Evolutionary conservation across 2,113 vertebrate genomes (phyloP).

Genomic region (Nerophis lumbriciformis): DNA sequence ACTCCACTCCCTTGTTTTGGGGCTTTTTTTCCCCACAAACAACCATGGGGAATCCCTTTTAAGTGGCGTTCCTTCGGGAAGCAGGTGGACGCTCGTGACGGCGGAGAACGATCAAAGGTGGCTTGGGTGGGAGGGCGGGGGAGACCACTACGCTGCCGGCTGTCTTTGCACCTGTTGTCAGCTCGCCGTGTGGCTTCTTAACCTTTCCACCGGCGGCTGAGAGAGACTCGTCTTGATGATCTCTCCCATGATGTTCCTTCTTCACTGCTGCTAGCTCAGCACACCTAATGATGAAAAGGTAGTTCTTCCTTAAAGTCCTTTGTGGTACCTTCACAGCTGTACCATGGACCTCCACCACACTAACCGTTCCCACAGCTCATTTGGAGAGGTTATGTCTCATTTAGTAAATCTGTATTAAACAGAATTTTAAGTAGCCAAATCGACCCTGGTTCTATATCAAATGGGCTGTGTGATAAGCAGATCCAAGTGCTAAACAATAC

Average conservation of each 20-base stretch:
- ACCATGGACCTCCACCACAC: too few species aligned
- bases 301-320: constrained; percentile 40
- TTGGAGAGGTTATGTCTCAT: too few species aligned
- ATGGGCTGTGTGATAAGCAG: too few species aligned
- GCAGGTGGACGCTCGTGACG: constrained; percentile 5
- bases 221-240: constrained; percentile 27
- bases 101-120: constrained; percentile 37
- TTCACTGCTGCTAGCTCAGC: constrained; percentile 41
- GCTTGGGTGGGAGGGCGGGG: not conserved
- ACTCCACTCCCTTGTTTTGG: constrained; percentile 23
- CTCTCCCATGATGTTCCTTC: constrained; percentile 59
- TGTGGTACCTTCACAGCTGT: constrained; percentile 37
- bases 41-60: constrained; percentile 47
- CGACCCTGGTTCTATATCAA: too few species aligned
- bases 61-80: constrained; percentile 39
- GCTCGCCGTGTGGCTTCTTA: constrained; percentile 47
- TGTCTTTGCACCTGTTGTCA: constrained; percentile 34
- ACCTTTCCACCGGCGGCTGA: constrained; percentile 28
- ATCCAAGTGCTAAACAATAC: too few species aligned
- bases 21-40: constrained; percentile 41
- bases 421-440: too few species aligned
- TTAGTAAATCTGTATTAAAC: too few species aligned
- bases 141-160: constrained; percentile 31
- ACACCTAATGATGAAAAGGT: constrained; percentile 45
- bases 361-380: too few species aligned